Base-by-base conservation (phyloP, 2,888 invertebrate genomes). In the Plagodis dolabraria region DNA sequence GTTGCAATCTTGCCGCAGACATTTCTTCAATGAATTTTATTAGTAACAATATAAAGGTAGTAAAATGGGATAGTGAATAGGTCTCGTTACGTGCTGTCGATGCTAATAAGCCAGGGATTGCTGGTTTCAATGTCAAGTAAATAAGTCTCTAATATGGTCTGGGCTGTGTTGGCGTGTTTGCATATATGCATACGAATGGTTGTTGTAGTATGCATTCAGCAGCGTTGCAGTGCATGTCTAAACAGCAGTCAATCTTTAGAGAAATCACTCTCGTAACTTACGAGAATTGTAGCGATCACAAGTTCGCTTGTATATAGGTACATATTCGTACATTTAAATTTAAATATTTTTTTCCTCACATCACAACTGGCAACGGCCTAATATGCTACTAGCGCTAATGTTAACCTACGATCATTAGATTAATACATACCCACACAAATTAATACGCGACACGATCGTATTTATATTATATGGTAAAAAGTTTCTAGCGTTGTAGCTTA, bases 181-280 rank as follows among this genome's bases (percentile, higher is more conserved):
- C 73, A 75, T 76, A 86, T 87, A 83, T 83, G 84, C 87, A 87
- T 87, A 85, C 77, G 77, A 86, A 87, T 83, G 75, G 79, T 69
- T 57, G 60, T 67, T 65, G 71, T 68, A 65, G 64, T 60, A 67
- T 66, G 70, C 59, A 55, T 46, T 44, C 47, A 33, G 42, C 51
- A 36, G 43, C 46, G 11, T 6, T 33, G 10, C 33, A 44, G 9
- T 22, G 40, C 40, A 45, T 35, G 42, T 50, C 12, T 33, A 22
- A 22, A 35, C 48, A 59, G 58, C 40, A 53, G 46, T 5, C 11
- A 11, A 52, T 42, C 50, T 50, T 46, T 12, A 12, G 10, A 47
- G 11, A 47, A 47, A 47, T 12, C 36, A 12, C 9, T 38, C 36
- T 38, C 38, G 36, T 22, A 22, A 7, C 9, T 12, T 22, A 5